These are phyloP conservation scores for Alectura lathami DNA, from an alignment of 2,113 vertebrate species.

Conservation along the genomic window DNA sequence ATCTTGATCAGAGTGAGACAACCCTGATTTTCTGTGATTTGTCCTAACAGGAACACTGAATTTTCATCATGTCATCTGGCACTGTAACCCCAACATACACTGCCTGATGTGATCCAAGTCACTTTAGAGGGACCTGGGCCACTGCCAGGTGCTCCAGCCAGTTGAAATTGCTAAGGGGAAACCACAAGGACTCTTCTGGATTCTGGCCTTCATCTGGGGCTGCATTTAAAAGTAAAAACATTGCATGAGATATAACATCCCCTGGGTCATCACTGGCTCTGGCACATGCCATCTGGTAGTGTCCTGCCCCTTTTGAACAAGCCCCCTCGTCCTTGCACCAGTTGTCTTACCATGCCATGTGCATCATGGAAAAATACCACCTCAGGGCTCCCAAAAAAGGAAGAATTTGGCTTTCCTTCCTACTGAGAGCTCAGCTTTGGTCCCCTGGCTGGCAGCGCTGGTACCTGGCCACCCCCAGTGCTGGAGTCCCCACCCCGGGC, in stretches of 20 bases:
- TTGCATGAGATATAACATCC: neutral
- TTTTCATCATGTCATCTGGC: neutral
- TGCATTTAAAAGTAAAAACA: neutral
- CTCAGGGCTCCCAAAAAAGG: neutral
- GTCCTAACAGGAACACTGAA: neutral
- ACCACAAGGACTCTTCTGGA: neutral
- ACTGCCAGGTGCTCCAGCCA: neutral
- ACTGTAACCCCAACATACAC: neutral
- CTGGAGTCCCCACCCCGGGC: no score
- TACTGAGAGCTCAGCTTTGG: neutral
- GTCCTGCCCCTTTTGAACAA: neutral
- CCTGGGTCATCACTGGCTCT: neutral
- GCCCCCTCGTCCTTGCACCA: neutral
- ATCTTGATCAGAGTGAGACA: neutral
- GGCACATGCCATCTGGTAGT: neutral
- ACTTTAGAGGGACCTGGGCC: neutral
- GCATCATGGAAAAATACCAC: neutral
- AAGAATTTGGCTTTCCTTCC: neutral
- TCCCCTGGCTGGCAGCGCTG: neutral
- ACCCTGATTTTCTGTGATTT: neutral
- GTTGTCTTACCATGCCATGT: neutral
- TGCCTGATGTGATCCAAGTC: neutral
- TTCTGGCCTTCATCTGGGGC: neutral
- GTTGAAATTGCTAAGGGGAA: neutral
- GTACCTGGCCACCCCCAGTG: no score